These are phyloP conservation scores for Menura novaehollandiae DNA, from an alignment of 2,113 vertebrate genomes.

Conservation along the genomic window DNA sequence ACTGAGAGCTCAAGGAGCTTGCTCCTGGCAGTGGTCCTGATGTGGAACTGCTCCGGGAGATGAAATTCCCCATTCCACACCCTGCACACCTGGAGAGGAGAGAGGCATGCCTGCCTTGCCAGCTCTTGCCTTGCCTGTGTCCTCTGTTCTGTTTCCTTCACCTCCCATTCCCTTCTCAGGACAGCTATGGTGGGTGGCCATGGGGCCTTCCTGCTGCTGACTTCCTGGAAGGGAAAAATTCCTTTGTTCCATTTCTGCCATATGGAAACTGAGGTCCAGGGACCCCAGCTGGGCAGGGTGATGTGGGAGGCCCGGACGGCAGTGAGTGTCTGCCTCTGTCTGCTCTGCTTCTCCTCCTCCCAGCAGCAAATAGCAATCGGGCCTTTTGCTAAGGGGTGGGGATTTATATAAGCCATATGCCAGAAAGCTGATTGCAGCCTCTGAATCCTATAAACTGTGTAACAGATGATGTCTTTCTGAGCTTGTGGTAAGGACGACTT, in stretches of 20 bases:
- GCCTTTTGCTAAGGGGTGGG: background rate
- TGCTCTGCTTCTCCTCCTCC: background rate
- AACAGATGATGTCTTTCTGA: background rate
- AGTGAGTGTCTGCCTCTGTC: background rate
- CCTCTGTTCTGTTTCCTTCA: background rate
- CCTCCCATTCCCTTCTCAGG: background rate
- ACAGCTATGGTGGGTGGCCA: background rate
- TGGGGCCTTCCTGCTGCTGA: background rate
- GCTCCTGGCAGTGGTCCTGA: background rate
- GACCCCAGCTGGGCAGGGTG: rapidly evolving
- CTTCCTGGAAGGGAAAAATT: background rate
- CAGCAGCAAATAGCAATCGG: background rate
- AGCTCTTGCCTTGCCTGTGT: background rate
- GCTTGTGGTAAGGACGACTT: background rate
- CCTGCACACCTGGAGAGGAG: background rate
- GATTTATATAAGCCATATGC: background rate
- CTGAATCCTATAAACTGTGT: background rate
- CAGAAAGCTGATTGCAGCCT: background rate
- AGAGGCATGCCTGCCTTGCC: background rate
- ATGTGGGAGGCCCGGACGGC: rapidly evolving
- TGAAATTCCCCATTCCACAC: background rate
- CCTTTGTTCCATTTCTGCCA: background rate
- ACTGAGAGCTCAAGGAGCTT: background rate
- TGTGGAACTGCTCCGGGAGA: background rate
- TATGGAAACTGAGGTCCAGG: rapidly evolving